Base-by-base conservation (phyloP, 2,113 vertebrate species). In the Macquaria australasica region DNA sequence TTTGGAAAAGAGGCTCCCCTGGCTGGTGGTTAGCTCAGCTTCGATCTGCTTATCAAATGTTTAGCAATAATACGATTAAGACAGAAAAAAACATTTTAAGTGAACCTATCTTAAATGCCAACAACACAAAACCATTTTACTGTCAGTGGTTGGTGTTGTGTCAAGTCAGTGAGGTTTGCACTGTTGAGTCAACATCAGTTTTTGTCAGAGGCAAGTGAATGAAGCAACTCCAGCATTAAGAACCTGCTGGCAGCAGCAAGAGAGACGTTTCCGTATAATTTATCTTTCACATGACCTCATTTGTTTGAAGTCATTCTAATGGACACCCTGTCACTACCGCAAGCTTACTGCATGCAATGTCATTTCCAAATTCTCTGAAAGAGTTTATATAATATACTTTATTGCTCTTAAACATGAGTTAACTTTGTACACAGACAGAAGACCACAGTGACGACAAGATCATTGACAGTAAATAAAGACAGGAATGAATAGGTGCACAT, bases 401-500 rank as follows among this genome's bases (percentile, higher is more conserved):
- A 96, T 96, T 96, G 95, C 95, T 96, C 84, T 95, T 93, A 93
- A 96, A 95, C 94, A 96, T 94, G 94, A 94, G 89, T 87, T 88
- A 94, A 89, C 79, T 92, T 94, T 94, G 88, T 94, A 95, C 95
- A 96, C 93, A 96, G 93, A 96, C 91, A 95, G 68, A 93, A 91
- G 88, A 94, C 88, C 91, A 95, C 91, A 95, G 92, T 93, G 95
- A 94, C 80, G 91, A 95, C 92, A 96, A 88, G 85, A 87, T 90
- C 76, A 92, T 93, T 87, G 91, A 93, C 92, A 93, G 77, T 88
- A 93, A 94, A 93, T 87, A 89, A 93, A 93, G 81, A 92, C 93
- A 93, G 64, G 87, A 91, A 92, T 91, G 88, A 93, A 89, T 56
- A 91, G 75, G 87, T 75, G 74, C 86, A 91, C 84, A 94, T 62